Percentiles rank a stretch among this genome's conserved stretches.
These are phyloP conservation scores for Drosophila azteca DNA, from an alignment of 1,140 invertebrate species.

Conservation along the genomic window DNA sequence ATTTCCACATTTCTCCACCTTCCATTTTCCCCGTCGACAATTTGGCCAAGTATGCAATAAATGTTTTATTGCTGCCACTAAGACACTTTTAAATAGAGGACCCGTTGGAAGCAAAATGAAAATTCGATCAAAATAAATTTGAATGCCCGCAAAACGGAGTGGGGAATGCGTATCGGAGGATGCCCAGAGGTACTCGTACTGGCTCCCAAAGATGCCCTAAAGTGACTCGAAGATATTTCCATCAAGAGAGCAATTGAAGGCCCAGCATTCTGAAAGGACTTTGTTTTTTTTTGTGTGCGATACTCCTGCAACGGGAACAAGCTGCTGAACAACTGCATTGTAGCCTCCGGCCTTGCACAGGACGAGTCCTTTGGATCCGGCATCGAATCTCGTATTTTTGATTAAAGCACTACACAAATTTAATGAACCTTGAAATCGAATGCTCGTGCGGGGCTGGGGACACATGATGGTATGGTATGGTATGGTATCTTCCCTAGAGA, in stretches of 20 bases:
- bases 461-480: neutral
- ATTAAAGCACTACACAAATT: slow-evolving; percentile 71
- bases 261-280: too few relatives aligned
- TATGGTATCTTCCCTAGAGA: slow-evolving; percentile 18
- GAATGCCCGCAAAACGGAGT: neutral
- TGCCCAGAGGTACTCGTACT: neutral
- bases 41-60: slow-evolving; percentile 38
- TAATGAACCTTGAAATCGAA: slow-evolving; percentile 75
- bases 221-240: slow-evolving; percentile 18
- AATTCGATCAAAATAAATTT: slow-evolving; percentile 42
- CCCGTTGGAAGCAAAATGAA: slow-evolving; percentile 16
- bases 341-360: neutral
- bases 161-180: slow-evolving; percentile 5
- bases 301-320: neutral
- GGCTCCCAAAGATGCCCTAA: slow-evolving; percentile 36
- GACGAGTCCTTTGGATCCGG: neutral
- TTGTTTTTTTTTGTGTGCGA: too few relatives aligned
- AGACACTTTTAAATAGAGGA: neutral
- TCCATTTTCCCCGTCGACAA: slow-evolving; percentile 4
- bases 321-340: neutral
- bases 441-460: slow-evolving; percentile 10
- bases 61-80: slow-evolving; percentile 32
- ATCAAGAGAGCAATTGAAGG: too few relatives aligned
- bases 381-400: neutral
- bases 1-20: neutral